Base-by-base conservation (phyloP, 2,113 vertebrate genomes). In the Mus pahari region DNA sequence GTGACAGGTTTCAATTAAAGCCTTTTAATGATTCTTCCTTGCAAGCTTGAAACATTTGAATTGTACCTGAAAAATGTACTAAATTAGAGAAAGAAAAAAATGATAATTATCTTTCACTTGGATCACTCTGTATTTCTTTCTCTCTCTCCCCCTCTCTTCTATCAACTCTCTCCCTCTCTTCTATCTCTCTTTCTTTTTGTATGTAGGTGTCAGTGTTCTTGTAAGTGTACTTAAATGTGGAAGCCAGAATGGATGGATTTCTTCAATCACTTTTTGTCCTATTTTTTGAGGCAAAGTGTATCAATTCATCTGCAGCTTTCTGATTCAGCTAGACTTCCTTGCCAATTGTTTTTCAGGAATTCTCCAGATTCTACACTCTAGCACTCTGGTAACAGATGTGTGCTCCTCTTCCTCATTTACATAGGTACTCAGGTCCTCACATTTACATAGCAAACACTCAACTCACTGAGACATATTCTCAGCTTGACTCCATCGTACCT, bases 1-100 rank as follows among this genome's bases (percentile, higher is more conserved):
- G 33, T 91, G 73, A 84, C 17, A 86, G 45, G 3, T 77, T 92
- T 97, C 66, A 92, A 45, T 83, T 48, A 91, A 86, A 94, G 79
- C 19, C 22, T 84, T 92, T 90, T 36, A 78, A 42, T 86, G 53
- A 62, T 31, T 97, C 26, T 95, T 92, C 48, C 2, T 92, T 39
- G 71, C 75, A n/a, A 48, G 12, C 60, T 75, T 90, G 50, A 68
- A 86, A 58, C 39, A 94, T 94, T 92, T 58, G 81, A 94, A 92
- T 92, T 95, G 92, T 53, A 70, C 48, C 39, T 89, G 19, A 89
- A 58, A 96, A 68, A 70, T 93, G 10, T 19, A 84, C n/a, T 79
- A 64, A 93, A 3, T 93, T n/a, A 93, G 24, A 62, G 77, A 53
- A 94, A 94, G 26, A 78, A 64, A 84, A 87, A 89, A 13, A 48